These are phyloP conservation scores for Stegana nigrithorax DNA, from an alignment of 2,888 invertebrate genomes.

Conservation along the genomic window DNA sequence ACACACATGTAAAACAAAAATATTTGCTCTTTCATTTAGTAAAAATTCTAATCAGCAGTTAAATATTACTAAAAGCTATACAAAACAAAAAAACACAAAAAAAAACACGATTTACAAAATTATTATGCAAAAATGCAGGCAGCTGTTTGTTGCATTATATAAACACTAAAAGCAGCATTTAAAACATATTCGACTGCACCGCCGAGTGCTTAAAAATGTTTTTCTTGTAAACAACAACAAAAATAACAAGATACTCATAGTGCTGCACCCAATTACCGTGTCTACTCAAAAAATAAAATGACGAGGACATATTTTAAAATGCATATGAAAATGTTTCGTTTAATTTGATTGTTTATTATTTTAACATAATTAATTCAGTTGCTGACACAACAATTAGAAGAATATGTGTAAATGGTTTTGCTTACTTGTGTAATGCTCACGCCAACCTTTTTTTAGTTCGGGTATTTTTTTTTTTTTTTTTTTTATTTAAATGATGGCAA, in stretches of 20 bases:
- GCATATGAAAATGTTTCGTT: constrained; percentile 27
- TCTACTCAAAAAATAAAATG: constrained; percentile 41
- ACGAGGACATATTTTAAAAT: constrained; percentile 68
- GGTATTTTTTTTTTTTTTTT: not conserved
- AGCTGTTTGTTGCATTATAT: not conserved
- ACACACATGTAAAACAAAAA: constrained; percentile 20
- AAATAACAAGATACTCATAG: no score
- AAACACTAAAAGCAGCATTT: constrained; percentile 1
- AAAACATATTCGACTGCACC: no score
- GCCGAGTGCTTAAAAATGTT: no score
- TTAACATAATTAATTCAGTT: not conserved
- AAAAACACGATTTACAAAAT: not conserved
- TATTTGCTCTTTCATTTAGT: no score
- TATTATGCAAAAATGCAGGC: no score
- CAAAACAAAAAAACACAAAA: constrained; percentile 20
- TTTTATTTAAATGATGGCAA: constrained; percentile 20
- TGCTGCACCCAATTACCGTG: not conserved
- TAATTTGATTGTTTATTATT: constrained; percentile 6
- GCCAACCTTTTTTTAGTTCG: constrained; percentile 73
- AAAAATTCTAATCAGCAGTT: no score
- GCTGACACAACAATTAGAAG: constrained; percentile 27
- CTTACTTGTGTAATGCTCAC: constrained; percentile 84
- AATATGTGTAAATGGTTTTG: constrained; percentile 42
- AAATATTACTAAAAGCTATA: no score
- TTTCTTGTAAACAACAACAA: not conserved